phyloP scores from a whole-genome alignment of 2,888 invertebrate genomes.

The Limenitis camilla region DNA sequence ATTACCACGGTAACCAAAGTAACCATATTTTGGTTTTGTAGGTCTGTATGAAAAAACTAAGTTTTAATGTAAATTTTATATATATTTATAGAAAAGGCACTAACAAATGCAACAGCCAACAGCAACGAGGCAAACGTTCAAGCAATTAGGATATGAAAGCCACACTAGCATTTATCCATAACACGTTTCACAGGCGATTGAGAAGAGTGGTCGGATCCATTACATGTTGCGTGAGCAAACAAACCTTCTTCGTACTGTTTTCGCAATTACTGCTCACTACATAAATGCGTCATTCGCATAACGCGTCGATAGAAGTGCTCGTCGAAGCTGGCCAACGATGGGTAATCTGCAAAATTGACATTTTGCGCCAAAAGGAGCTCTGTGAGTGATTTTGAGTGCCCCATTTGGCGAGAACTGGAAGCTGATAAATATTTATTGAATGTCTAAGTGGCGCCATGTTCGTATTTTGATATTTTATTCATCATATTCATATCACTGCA shows the following conservation, averaged over 20 bases:
- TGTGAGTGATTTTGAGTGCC: slow-evolving; percentile 48
- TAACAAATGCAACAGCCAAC: slow-evolving; percentile 5
- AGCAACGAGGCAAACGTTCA: slow-evolving; percentile 10
- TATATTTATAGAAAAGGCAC: slow-evolving; percentile 1
- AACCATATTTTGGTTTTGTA: no score
- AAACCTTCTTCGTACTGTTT: slow-evolving; percentile 42
- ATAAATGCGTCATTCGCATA: slow-evolving; percentile 36
- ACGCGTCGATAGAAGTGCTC: slow-evolving; percentile 31
- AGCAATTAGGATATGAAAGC: slow-evolving; percentile 45
- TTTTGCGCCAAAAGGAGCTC: slow-evolving; percentile 58
- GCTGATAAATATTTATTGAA: slow-evolving; percentile 54
- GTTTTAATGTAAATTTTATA: neutral
- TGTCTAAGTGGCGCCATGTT: slow-evolving; percentile 40
- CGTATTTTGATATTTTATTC: slow-evolving; percentile 19
- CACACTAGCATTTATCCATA: slow-evolving; percentile 60
- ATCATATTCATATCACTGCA: no score
- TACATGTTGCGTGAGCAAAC: slow-evolving; percentile 56
- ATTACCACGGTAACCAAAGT: no score
- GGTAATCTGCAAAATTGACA: slow-evolving; percentile 62
- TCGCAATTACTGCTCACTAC: slow-evolving; percentile 34
- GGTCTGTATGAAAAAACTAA: neutral
- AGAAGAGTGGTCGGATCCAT: slow-evolving; percentile 63
- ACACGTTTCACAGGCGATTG: slow-evolving; percentile 63
- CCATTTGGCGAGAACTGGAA: slow-evolving; percentile 48
- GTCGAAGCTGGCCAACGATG: slow-evolving; percentile 43